Evolutionary conservation across 2,888 invertebrate species (phyloP).

Genomic region (Cactoblastis cactorum): DNA sequence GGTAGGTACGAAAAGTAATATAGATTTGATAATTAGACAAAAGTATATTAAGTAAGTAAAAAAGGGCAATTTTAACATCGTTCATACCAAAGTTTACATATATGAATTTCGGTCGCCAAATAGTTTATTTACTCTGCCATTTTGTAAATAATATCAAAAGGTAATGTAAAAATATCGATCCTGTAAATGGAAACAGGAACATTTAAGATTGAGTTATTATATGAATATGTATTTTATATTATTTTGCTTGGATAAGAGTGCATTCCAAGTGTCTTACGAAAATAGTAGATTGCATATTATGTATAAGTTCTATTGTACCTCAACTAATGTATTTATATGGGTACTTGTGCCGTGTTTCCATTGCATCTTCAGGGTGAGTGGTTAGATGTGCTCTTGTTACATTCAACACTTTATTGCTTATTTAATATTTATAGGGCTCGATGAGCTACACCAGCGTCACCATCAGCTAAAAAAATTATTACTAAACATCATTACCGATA

Average conservation of each 20-base stretch:
- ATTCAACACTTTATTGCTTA: neutral
- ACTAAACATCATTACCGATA: too few species aligned
- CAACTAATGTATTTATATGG: slow-evolving; percentile 7
- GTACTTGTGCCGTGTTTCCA: neutral
- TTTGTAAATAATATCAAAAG: neutral
- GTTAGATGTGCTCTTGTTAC: neutral
- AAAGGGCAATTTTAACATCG: neutral
- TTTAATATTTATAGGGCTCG: neutral
- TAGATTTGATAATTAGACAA: too few species aligned
- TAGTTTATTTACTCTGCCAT: neutral
- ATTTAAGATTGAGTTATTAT: slow-evolving; percentile 6
- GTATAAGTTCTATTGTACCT: slow-evolving; percentile 13
- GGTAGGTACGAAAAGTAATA: too few species aligned
- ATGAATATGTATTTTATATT: slow-evolving; percentile 1
- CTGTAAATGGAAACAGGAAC: neutral
- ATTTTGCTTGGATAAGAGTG: slow-evolving; percentile 14
- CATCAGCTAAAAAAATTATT: too few species aligned
- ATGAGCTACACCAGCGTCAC: too few species aligned
- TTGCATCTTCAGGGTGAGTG: neutral
- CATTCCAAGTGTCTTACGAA: slow-evolving; percentile 15
- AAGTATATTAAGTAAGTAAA: too few species aligned
- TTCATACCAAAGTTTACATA: neutral
- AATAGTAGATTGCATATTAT: slow-evolving; percentile 24
- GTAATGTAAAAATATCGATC: neutral
- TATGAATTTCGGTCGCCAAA: neutral